These are phyloP conservation scores for Cardinalis cardinalis DNA, from an alignment of 2,113 vertebrate species.

Conservation along the genomic window DNA sequence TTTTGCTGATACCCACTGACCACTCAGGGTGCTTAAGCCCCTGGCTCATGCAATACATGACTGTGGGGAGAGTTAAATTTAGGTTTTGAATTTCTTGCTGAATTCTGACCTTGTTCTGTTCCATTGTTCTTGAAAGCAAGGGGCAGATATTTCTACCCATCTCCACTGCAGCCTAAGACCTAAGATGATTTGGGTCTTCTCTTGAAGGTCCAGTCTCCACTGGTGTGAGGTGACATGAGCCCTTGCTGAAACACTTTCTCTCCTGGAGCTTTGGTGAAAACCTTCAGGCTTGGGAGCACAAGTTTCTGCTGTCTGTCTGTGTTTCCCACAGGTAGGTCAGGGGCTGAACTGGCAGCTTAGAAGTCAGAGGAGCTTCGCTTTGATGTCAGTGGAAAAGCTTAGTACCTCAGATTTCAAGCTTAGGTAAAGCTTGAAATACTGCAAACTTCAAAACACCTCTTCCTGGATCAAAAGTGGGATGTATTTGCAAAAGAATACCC, in stretches of 20 bases:
- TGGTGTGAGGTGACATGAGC: accelerated
- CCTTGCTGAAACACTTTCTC: background rate
- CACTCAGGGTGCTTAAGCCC: background rate
- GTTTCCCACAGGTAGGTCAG: background rate
- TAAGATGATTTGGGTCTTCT: background rate
- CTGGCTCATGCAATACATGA: accelerated
- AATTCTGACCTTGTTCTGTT: background rate
- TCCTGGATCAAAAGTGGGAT: background rate
- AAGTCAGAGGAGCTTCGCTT: background rate
- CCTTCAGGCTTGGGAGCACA: background rate
- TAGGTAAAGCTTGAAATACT: background rate
- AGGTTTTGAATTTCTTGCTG: background rate
- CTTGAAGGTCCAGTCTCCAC: background rate
- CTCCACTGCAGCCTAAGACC: background rate
- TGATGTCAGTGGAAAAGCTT: background rate
- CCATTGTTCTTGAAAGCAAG: background rate
- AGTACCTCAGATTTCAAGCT: background rate
- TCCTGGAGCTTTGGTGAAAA: background rate
- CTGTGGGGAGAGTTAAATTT: background rate
- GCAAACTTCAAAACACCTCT: background rate
- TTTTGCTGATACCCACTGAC: background rate
- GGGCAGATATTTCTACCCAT: background rate
- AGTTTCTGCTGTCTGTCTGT: background rate
- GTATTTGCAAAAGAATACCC: background rate
- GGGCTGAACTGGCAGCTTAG: background rate